A percentile compares a stretch with the other conserved stretches of the same genome.
These are phyloP conservation scores for Narcine bancroftii DNA, from an alignment of 2,113 vertebrate genomes.

Conservation along the genomic window DNA sequence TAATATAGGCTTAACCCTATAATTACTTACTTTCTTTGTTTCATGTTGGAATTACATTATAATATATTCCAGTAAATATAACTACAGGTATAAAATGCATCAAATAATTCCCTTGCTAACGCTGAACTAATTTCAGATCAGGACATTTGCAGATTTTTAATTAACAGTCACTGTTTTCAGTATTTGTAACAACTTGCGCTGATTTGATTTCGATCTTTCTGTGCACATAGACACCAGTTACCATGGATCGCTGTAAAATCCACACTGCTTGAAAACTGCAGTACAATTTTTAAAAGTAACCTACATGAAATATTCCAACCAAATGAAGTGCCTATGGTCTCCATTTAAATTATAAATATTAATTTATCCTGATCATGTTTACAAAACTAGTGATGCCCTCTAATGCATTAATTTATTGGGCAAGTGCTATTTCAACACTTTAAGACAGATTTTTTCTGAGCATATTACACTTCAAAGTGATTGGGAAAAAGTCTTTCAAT, in stretches of 20 bases:
- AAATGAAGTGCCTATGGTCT: background rate
- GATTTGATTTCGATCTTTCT: background rate
- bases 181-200: background rate
- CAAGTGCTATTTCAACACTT: background rate
- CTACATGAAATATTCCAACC: background rate
- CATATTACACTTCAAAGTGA: background rate
- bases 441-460: slow-evolving; percentile 4
- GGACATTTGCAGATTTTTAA: background rate
- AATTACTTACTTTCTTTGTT: background rate
- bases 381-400: background rate
- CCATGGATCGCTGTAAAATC: background rate
- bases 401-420: background rate
- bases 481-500: background rate
- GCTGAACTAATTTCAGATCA: background rate
- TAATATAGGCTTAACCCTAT: background rate
- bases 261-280: background rate
- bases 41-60: background rate
- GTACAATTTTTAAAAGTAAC: background rate
- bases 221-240: background rate
- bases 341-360: background rate
- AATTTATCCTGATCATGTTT: background rate
- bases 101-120: background rate
- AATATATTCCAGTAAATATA: slow-evolving; percentile 1
- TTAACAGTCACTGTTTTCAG: background rate
- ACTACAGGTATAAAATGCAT: background rate